A percentile compares a stretch with the other conserved stretches of the same genome.
Evolutionary conservation across 2,888 invertebrate genomes (phyloP).

Genomic region (Rutpela maculata): DNA sequence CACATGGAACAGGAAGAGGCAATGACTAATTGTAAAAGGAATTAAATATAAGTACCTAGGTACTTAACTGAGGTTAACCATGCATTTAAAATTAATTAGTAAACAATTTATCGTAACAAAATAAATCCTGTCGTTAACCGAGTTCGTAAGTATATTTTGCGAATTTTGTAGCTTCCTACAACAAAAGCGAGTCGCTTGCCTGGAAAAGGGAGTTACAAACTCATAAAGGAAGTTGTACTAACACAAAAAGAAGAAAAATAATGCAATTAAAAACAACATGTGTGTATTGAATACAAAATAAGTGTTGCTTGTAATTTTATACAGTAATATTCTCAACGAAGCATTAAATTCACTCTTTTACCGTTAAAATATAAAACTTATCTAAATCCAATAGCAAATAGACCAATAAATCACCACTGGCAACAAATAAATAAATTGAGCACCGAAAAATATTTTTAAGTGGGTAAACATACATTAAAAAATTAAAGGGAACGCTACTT

Average conservation of each 20-base stretch:
- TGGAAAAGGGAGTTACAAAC: conserved; percentile 25
- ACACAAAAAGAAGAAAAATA: conserved; percentile 40
- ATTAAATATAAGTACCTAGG: conserved; percentile 9
- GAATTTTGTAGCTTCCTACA: background rate
- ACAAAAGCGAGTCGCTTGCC: background rate
- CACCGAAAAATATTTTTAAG: conserved; percentile 23
- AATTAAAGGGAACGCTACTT: conserved; percentile 17
- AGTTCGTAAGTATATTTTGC: background rate
- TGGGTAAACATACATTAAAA: conserved; percentile 36
- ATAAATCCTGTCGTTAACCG: conserved; percentile 20
- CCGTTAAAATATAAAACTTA: conserved; percentile 35
- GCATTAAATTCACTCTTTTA: conserved; percentile 43
- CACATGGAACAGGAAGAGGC: conserved; percentile 30
- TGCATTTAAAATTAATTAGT: conserved; percentile 41
- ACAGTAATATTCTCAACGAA: conserved; percentile 41
- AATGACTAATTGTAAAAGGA: conserved; percentile 40
- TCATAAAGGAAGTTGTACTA: conserved; percentile 35
- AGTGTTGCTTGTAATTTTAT: conserved; percentile 42
- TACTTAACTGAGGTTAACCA: conserved; percentile 28
- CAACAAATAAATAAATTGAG: conserved; percentile 7
- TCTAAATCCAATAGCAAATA: conserved; percentile 6
- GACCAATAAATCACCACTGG: background rate
- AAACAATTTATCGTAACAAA: conserved; percentile 30
- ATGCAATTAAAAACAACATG: conserved; percentile 44
- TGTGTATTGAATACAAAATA: conserved; percentile 45